A percentile compares a stretch with the other conserved stretches of the same genome.
Evolutionary conservation across 1,140 invertebrate species (phyloP).

Genomic region (Pissodes strobi): DNA sequence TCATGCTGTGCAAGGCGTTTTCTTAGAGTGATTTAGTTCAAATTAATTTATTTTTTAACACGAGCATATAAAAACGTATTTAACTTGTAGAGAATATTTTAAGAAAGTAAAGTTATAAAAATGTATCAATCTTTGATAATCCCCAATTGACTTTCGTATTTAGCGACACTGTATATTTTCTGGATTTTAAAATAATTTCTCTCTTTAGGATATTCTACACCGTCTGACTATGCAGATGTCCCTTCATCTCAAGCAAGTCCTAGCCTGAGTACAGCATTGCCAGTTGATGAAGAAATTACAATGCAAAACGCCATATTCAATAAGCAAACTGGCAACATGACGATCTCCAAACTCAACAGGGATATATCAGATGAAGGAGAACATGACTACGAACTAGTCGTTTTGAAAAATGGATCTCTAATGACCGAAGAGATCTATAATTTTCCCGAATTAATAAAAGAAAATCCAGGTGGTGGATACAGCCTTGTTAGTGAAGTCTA

Average conservation of each 20-base stretch:
- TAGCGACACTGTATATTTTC: too few species aligned
- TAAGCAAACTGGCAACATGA: constrained; percentile 63
- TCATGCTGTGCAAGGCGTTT: too few species aligned
- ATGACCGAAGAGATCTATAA: constrained; percentile 55
- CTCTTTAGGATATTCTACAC: constrained; percentile 59
- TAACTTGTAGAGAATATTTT: too few species aligned
- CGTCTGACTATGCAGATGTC: constrained; percentile 66
- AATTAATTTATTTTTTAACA: too few species aligned
- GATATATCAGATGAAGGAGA: constrained; percentile 48
- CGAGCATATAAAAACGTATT: too few species aligned
- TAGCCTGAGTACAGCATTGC: constrained; percentile 68
- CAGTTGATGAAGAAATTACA: constrained; percentile 77
- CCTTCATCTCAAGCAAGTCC: constrained; percentile 71
- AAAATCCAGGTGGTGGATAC: constrained; percentile 59
- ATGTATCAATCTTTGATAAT: too few species aligned
- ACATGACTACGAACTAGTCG: constrained; percentile 59
- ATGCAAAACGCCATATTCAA: constrained; percentile 72
- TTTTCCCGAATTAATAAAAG: constrained; percentile 60
- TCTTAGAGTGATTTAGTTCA: too few species aligned
- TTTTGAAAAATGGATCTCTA: constrained; percentile 58
- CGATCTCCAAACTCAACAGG: constrained; percentile 60
- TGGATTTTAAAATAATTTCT: too few species aligned
- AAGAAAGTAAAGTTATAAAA: too few species aligned
- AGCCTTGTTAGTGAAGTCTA: constrained; percentile 77
- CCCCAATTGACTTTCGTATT: too few species aligned